Evolutionary conservation across 2,888 invertebrate genomes (phyloP), one percentile per base, ranked within the genome.

Genomic region (Parnassius smintheus): DNA sequence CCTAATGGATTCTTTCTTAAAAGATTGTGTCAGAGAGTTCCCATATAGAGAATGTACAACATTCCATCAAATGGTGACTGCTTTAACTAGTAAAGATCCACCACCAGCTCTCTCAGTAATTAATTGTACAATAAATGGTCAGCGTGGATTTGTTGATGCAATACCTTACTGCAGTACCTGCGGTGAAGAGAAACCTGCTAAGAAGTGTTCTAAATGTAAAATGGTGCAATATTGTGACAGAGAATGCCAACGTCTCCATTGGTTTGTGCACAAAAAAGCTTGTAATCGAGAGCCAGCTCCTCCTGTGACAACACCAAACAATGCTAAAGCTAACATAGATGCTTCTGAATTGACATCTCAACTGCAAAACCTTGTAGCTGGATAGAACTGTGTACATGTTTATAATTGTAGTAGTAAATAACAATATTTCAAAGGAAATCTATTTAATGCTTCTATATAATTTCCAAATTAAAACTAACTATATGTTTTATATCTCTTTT

Each of bases 151-250:
- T 82, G 93, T 94, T 72, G 92, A 94, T 65, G 93, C 95, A 12
- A 93, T 94, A 58, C 91, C 93, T 11, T 93, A 92, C 75, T 98
- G 98, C 82, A 94, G 94, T 63, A 96, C 97, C 1, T 98, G 98
- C 77, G 96, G 96, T 0, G 96, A 97, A 75, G 96, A 97, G 73
- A 95, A 96, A 71, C 97, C 98, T 0, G 94, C 95, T 9, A 98
- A 98, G 81, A 97, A 98, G 82, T 99, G 99, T 85, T 96, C 98
- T 10, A 97, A 97, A 81, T 99, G 99, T 86, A 98, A 97, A 92
- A 94, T 94, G 63, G 97, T 97, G 59, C 95, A 96, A 80, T 99
- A 99, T 82, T 99, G 99, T 88, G 96, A 98, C 85, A 93, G 96
- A 65, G 96, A 96, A 77, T 99, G 99, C 82, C 99, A 99, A 83